Percentiles rank a stretch among this genome's conserved stretches.
These are phyloP conservation scores for Hydrocynus forskahlii DNA, from an alignment of 2,797 vertebrate genomes.

Conservation along the genomic window DNA sequence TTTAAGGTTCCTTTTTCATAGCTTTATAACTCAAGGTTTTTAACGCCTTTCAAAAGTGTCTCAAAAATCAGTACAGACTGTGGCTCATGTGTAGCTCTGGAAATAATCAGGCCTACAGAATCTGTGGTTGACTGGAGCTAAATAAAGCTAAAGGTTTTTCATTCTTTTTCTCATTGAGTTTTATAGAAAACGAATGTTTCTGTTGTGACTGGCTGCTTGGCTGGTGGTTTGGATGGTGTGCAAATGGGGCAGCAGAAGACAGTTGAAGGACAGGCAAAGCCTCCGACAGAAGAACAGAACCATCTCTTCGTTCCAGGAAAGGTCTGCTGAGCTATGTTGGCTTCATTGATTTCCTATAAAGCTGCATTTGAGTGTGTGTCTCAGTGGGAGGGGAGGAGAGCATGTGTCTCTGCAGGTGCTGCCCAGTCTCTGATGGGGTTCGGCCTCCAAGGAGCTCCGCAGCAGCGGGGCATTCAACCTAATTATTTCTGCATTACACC, in stretches of 20 bases:
- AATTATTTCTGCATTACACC: no score
- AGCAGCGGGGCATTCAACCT: no score
- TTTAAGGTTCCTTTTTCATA: not conserved
- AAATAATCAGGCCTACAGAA: not conserved
- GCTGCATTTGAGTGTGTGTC: not conserved
- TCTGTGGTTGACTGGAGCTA: not conserved
- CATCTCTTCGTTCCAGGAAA: not conserved
- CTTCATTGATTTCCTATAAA: constrained; percentile 15
- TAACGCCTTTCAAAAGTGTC: not conserved
- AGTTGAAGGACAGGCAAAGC: no score
- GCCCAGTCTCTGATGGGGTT: constrained; percentile 11
- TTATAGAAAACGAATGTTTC: not conserved
- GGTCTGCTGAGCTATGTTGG: not conserved
- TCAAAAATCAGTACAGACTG: not conserved
- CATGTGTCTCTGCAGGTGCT: constrained; percentile 14
- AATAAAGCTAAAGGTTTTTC: not conserved
- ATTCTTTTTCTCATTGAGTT: not conserved
- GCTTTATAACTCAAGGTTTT: not conserved
- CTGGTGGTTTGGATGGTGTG: not conserved
- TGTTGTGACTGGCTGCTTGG: not conserved
- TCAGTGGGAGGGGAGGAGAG: not conserved
- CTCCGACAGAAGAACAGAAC: not conserved
- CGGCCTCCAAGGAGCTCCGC: constrained; percentile 1
- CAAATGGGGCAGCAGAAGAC: not conserved
- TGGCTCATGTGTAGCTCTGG: not conserved